A percentile compares a stretch with the other conserved stretches of the same genome.
Evolutionary conservation across 2,797 vertebrate genomes (phyloP).

Genomic region (Sparidentex hasta): DNA sequence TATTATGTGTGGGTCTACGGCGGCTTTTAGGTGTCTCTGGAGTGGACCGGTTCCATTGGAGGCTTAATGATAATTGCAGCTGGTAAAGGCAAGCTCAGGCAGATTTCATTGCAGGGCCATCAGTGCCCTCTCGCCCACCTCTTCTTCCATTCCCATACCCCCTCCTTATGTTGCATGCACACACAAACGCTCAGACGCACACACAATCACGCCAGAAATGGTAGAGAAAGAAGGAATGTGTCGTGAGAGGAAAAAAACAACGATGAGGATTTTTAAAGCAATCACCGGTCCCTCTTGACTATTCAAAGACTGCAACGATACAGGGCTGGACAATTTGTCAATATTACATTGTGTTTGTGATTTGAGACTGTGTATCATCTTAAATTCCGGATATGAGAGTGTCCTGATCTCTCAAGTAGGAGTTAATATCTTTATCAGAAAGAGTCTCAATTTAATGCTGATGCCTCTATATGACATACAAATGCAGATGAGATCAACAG

Average conservation of each 20-base stretch:
- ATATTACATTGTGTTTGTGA: no score
- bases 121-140: conserved; percentile 78
- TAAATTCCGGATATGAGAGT: no score
- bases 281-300: conserved; percentile 43
- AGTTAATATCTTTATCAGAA: no score
- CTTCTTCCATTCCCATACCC: conserved; percentile 80
- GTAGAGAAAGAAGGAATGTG: conserved; percentile 61
- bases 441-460: no score
- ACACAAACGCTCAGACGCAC: conserved; percentile 5
- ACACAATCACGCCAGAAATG: conserved; percentile 42
- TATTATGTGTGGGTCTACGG: conserved; percentile 87
- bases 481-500: no score
- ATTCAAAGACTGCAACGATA: conserved; percentile 41
- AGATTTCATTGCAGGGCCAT: conserved; percentile 83
- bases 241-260: conserved; percentile 36
- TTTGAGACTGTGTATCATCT: no score
- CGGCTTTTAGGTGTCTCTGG: conserved; percentile 85
- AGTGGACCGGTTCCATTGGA: conserved; percentile 86
- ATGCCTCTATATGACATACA: no score
- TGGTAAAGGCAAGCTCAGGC: conserved; percentile 85
- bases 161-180: conserved; percentile 69
- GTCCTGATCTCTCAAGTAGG: no score
- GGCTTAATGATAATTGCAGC: conserved; percentile 88
- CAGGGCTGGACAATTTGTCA: no score
- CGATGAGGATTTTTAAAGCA: conserved; percentile 59